phyloP scores from a whole-genome alignment of 2,797 vertebrate species.

The Acropternis orthonyx region DNA sequence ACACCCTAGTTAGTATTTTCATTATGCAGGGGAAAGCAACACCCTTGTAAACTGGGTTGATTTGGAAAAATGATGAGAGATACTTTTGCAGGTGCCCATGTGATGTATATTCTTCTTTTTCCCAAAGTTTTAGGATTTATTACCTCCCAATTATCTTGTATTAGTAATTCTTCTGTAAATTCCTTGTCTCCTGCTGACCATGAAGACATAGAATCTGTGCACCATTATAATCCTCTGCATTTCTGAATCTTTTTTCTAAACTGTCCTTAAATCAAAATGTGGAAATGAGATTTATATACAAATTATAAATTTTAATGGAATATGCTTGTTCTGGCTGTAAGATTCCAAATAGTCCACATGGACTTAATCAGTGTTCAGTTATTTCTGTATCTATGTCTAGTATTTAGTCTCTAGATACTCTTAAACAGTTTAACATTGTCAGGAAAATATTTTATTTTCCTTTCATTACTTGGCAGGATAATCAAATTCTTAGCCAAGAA shows the following conservation, averaged over 20 bases:
- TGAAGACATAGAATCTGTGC: not conserved
- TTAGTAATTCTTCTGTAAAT: slow-evolving; percentile 25
- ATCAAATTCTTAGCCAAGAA: slow-evolving; percentile 30
- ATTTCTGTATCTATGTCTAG: not conserved
- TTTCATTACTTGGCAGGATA: not conserved
- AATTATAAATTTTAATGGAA: not conserved
- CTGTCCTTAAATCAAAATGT: not conserved
- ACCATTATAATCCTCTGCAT: not conserved
- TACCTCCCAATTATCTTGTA: not conserved
- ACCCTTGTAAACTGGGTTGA: not conserved
- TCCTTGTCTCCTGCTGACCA: not conserved
- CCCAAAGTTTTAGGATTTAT: slow-evolving; percentile 1
- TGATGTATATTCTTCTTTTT: not conserved
- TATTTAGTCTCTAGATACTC: not conserved
- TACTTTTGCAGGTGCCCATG: not conserved
- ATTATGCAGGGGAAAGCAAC: not conserved
- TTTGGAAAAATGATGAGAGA: not conserved
- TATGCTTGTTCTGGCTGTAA: not conserved
- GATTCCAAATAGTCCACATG: not conserved
- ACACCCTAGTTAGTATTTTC: not conserved
- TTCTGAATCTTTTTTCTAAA: not conserved
- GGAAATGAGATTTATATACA: not conserved
- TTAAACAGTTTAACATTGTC: slow-evolving; percentile 18
- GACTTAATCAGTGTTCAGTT: not conserved
- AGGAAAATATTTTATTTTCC: slow-evolving; percentile 43